A percentile compares a stretch with the other conserved stretches of the same genome.
phyloP scores from a whole-genome alignment of 35 echinoderm and acorn worm species.

The Lytechinus variegatus region DNA sequence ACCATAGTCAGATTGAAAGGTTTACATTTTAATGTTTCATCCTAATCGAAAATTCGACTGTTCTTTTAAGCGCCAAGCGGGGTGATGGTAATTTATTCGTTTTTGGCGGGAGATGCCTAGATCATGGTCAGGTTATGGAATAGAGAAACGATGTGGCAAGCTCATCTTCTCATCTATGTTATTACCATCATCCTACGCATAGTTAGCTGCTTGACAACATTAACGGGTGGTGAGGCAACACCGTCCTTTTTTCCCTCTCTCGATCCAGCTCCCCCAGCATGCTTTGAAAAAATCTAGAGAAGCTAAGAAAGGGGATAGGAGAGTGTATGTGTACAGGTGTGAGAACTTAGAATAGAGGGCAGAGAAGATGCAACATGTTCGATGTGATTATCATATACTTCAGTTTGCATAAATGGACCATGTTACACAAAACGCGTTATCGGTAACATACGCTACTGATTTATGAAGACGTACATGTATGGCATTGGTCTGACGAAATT shows the following conservation, averaged over 20 bases:
- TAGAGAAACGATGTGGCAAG: background rate
- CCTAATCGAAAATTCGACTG: background rate
- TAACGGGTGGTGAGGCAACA: background rate
- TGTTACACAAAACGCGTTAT: no score
- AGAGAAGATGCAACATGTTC: no score
- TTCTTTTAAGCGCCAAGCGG: background rate
- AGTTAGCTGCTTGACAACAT: background rate
- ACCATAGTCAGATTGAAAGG: no score
- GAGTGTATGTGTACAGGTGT: background rate
- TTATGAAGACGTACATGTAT: no score
- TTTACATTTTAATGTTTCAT: no score
- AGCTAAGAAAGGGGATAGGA: background rate
- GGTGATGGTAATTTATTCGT: conserved; percentile 5
- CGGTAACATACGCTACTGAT: no score
- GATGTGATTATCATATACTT: no score
- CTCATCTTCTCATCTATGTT: background rate
- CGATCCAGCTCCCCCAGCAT: no score
- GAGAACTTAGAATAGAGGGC: no score
- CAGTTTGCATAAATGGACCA: no score
- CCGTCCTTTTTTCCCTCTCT: background rate
- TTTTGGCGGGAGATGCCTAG: background rate
- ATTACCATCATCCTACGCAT: conserved; percentile 6
- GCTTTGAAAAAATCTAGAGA: background rate
- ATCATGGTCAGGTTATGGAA: background rate
- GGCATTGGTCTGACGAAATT: no score